Conservation (phyloP, 2,113 vertebrate genomes). For the Thryonomys swinderianus region DNA sequence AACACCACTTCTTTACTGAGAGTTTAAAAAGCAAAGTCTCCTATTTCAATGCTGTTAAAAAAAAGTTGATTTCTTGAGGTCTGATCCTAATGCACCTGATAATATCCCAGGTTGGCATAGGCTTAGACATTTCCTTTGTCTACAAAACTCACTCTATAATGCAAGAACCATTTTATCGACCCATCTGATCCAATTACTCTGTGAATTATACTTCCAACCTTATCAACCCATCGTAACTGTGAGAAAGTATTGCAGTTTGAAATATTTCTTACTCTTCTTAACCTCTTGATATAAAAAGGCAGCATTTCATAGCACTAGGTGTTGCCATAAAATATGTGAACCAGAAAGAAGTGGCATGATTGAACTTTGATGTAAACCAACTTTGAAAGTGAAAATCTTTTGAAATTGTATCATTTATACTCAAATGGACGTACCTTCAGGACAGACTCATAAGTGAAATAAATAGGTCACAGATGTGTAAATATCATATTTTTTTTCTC, state of each 20-base stretch:
- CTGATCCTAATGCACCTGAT: conserved; percentile 23
- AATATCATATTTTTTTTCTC: no score
- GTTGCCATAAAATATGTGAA: conserved; percentile 58
- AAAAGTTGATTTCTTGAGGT: conserved; percentile 68
- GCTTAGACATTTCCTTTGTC: conserved; percentile 59
- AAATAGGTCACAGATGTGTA: no score
- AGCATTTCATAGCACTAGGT: conserved; percentile 48
- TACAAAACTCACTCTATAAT: conserved; percentile 66
- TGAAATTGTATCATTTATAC: no score
- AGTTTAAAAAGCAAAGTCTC: conserved; percentile 59
- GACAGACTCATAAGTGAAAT: no score
- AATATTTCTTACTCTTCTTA: conserved; percentile 67
- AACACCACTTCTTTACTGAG: conserved; percentile 47
- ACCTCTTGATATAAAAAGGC: conserved; percentile 63
- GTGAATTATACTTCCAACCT: conserved; percentile 73
- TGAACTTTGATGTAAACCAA: conserved; percentile 48
- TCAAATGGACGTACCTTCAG: no score
- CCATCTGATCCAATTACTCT: conserved; percentile 64
- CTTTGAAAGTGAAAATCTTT: not conserved
- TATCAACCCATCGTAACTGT: conserved; percentile 49
- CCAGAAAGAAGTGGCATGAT: conserved; percentile 42
- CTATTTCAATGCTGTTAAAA: conserved; percentile 67
- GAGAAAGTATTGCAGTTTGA: conserved; percentile 67
- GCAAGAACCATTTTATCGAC: conserved; percentile 60
- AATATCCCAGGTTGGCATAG: conserved; percentile 50